Evolutionary conservation across 2,113 vertebrate species (phyloP).

Genomic region (Gobio gobio): DNA sequence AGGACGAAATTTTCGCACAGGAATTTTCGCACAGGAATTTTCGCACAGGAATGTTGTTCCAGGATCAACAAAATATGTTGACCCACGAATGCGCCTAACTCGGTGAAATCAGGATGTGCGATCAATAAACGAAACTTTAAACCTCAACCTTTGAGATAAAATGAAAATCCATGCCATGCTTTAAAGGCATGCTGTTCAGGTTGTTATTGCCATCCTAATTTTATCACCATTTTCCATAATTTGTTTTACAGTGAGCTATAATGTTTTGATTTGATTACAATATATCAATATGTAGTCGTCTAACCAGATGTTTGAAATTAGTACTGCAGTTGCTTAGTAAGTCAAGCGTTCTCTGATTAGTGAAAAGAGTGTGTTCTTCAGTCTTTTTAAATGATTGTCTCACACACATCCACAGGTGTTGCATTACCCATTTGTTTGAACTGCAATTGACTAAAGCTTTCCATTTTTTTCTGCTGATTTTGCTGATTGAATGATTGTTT

Average conservation of each 20-base stretch:
- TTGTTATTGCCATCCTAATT: background rate
- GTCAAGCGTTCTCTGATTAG: constrained; percentile 37
- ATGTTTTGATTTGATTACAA: constrained; percentile 26
- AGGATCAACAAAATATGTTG: no score
- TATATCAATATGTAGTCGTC: constrained; percentile 13
- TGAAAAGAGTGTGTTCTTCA: constrained; percentile 20
- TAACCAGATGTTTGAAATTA: constrained; percentile 49
- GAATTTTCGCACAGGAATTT: no score
- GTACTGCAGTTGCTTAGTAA: constrained; percentile 34
- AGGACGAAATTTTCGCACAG: no score
- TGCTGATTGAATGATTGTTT: constrained; percentile 62
- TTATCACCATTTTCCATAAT: background rate
- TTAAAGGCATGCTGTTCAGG: background rate
- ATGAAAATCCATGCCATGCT: background rate
- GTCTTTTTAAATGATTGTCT: constrained; percentile 25
- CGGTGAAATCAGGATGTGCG: no score
- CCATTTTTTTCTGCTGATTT: constrained; percentile 56
- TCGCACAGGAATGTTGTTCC: no score
- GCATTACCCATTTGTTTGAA: constrained; percentile 53
- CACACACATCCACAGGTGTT: constrained; percentile 46
- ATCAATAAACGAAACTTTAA: background rate
- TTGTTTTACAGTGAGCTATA: constrained; percentile 29
- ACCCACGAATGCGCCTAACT: no score
- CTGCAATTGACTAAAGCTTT: constrained; percentile 57
- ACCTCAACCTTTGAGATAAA: background rate